A percentile compares a stretch with the other conserved stretches of the same genome.
These are phyloP conservation scores for Neostethus bicornis DNA, from an alignment of 2,797 vertebrate species.

Conservation along the genomic window DNA sequence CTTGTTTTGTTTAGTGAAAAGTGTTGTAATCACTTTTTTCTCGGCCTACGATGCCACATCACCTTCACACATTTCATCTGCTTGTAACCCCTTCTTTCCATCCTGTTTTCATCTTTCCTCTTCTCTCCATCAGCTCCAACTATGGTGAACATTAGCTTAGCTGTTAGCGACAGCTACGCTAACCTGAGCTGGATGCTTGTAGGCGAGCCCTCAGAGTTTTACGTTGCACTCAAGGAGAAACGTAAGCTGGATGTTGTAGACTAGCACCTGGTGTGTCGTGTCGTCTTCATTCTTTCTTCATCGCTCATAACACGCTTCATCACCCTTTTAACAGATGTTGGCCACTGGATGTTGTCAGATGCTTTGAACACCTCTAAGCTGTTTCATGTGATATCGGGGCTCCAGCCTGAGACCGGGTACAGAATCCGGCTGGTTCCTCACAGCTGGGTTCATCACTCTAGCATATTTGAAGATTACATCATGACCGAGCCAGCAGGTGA, in stretches of 20 bases:
- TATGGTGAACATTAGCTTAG: conserved; percentile 72
- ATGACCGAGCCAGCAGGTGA: conserved; percentile 89
- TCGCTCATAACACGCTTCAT: conserved; percentile 42
- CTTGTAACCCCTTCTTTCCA: conserved; percentile 55
- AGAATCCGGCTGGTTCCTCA: conserved; percentile 89
- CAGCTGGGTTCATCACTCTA: conserved; percentile 89
- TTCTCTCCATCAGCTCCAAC: conserved; percentile 46
- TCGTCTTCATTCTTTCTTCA: conserved; percentile 22
- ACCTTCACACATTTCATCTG: conserved; percentile 40
- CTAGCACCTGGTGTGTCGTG: conserved; percentile 6
- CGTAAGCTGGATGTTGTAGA: conserved; percentile 56
- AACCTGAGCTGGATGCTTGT: conserved; percentile 79
- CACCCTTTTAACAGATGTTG: conserved; percentile 81
- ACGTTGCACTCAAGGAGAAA: conserved; percentile 74
- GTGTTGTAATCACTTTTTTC: no score
- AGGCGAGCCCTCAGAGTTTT: conserved; percentile 65
- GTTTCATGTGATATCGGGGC: conserved; percentile 86
- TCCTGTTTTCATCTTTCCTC: conserved; percentile 35
- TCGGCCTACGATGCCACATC: not conserved
- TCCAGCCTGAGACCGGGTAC: conserved; percentile 86
- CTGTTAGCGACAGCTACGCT: conserved; percentile 73
- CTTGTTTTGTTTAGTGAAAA: no score
- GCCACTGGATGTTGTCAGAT: conserved; percentile 85
- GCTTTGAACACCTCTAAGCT: conserved; percentile 85
- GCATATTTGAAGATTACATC: conserved; percentile 93